Evolutionary conservation across 2,888 invertebrate species (phyloP), one percentile per base, ranked within the genome.

Genomic region (Ectemnius lituratus): DNA sequence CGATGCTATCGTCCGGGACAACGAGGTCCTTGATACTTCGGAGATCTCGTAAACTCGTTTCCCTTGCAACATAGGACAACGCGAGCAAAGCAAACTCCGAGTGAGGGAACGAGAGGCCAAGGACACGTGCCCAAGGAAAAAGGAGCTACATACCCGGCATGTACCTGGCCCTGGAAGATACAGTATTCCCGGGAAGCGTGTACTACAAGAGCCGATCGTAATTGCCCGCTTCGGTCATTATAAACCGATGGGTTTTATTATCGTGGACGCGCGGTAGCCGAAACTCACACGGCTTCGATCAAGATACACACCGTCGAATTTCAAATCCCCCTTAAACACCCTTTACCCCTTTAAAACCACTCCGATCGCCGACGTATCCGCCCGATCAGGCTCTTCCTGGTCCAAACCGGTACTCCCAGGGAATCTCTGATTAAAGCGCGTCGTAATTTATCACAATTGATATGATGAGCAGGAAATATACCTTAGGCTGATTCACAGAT

Each of bases 31-130:
- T 73, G 71, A 69, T 78, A 67, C 70, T 67, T 58, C 69, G 73
- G 70, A 72, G 72, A 78, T 83, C 78, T 78, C 83, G 75, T 83
- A 83, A 82, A 82, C 75, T 73, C 73, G 83, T 82, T 78, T 64
- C 62, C 37, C 23, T 18, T 56, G 68, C 37, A 64, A 59, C 57
- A 67, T 66, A 62, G 52, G 46, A 28, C 52, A 67, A 57, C 49
- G 37, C 11, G 57, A 65, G 58, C 13, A 68, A 62, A 46, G 61
- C 56, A 62, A 47, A 57, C 45, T 62, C 6, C 45, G 47, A 46
- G 45, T 65, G 45, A 57, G 49, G 45, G 11, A 61, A 63, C 59
- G 27, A 75, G 65, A 47, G 60, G 6, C n/a, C 73, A 56, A 28
- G 66, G 69, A 73, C 75, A 73, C 76, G 77, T 75, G 77, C 77